phyloP scores from a whole-genome alignment of 2,797 vertebrate species.

The Acipenser transmontanus region DNA sequence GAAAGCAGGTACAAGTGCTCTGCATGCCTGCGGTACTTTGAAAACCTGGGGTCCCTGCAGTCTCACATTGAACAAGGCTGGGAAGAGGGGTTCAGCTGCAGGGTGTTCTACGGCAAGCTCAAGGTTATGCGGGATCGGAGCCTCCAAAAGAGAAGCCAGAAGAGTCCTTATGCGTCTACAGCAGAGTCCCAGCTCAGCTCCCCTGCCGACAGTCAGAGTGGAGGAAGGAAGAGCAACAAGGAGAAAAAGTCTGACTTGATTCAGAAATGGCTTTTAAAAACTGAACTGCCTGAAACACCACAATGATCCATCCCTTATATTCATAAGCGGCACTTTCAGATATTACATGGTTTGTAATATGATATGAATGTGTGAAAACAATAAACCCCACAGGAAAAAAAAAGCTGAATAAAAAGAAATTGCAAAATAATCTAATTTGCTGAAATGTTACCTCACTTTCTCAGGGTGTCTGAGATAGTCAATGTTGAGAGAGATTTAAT shows the following conservation, averaged over 20 bases:
- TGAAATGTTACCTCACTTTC: too few species aligned
- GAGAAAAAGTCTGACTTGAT: slow-evolving; percentile 25
- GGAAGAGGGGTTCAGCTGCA: slow-evolving; percentile 24
- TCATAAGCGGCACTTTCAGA: too few species aligned
- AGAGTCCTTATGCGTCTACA: neutral
- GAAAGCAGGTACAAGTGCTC: slow-evolving; percentile 25
- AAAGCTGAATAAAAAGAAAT: too few species aligned
- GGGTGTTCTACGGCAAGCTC: slow-evolving; percentile 21
- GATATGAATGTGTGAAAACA: too few species aligned
- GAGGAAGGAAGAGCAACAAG: neutral
- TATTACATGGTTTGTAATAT: too few species aligned
- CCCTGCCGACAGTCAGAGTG: too few species aligned
- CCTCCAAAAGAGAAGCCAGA: neutral
- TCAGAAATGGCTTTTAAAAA: slow-evolving; percentile 22
- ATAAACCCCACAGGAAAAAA: too few species aligned
- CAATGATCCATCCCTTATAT: neutral
- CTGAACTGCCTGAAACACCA: neutral
- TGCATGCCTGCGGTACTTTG: slow-evolving; percentile 19
- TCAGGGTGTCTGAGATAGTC: too few species aligned
- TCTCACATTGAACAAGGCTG: slow-evolving; percentile 21
- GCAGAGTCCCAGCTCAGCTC: neutral
- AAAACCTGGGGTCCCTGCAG: slow-evolving; percentile 15
- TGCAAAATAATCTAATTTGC: too few species aligned
- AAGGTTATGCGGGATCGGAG: slow-evolving; percentile 16
- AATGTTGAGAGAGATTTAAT: too few species aligned